Base-by-base conservation (phyloP, 2,797 vertebrate genomes). In the Pampus argenteus region DNA sequence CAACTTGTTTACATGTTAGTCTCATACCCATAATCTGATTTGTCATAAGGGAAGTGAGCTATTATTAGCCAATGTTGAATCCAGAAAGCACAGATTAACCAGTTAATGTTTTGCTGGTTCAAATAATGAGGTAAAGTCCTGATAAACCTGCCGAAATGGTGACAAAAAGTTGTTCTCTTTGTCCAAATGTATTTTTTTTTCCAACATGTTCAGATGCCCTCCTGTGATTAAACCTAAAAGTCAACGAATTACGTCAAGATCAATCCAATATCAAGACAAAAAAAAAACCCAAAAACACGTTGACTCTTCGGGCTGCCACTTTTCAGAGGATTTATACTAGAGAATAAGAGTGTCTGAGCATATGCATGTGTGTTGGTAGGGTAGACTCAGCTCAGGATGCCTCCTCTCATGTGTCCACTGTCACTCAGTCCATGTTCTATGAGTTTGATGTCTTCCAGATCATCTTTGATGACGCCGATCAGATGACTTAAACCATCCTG, bases 401-500 rank as follows among this genome's bases (percentile, higher is more conserved):
- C 95, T 59, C 96, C 95, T 91, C 97, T 95, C 81, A 95, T 89
- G 76, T 97, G 97, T 71, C 96, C 94, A 42, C 93, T 94, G 83
- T 99, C 97, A 0, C 94, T 97, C 77, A 99, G 92, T 17, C 97
- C 98, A 0, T 98, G 97, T 83, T 99, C 98, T 72, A 98, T 94
- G 42, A 98, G 95, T 83, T 98, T 98, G 90, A 99, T 96, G 86
- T 99, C 98, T 70, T 99, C 98, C 91, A 99, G 78, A 75, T 99
- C 97, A 31, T 99, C 98, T 88, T 98, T 99, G 78, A 99, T 97
- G 76, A 99, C 97, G 49, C 95, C 95, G 73, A 98, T 99, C 74
- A 99, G 87, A 86, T 99, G 97, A 90, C 97, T 98, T 67, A 99
- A 90, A 36, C 97, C 97, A 48, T 99, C 98, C 80, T 99, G 98